These are phyloP conservation scores for Harpalus rufipes DNA, from an alignment of 2,888 invertebrate genomes.

Conservation along the genomic window DNA sequence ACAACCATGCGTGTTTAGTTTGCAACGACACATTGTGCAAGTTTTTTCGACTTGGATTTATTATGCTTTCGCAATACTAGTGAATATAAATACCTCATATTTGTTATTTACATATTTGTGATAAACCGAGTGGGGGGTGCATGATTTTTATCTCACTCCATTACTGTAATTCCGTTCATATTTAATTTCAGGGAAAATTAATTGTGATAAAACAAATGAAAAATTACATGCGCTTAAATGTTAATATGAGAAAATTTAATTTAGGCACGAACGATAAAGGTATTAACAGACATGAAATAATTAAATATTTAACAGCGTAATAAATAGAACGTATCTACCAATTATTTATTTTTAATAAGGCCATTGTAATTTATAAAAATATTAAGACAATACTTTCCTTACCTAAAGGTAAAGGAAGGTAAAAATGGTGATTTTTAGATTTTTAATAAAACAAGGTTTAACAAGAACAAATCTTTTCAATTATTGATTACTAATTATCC, in stretches of 20 bases:
- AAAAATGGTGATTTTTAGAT: too few species aligned
- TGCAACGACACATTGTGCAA: slow-evolving; percentile 21
- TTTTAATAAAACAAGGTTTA: too few species aligned
- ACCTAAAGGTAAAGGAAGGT: too few species aligned
- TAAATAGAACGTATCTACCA: background rate
- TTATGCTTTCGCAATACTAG: slow-evolving; percentile 21
- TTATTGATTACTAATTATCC: too few species aligned
- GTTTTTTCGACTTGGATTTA: slow-evolving; percentile 36
- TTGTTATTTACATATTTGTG: slow-evolving; percentile 39
- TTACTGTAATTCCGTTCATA: slow-evolving; percentile 33
- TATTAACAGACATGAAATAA: background rate
- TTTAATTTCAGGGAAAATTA: slow-evolving; percentile 33
- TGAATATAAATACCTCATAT: slow-evolving; percentile 26
- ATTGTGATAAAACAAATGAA: slow-evolving; percentile 29
- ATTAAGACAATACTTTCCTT: too few species aligned
- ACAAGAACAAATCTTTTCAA: too few species aligned
- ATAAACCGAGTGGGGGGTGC: background rate
- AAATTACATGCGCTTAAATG: slow-evolving; percentile 24
- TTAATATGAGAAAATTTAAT: slow-evolving; percentile 30
- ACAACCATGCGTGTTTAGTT: slow-evolving; percentile 26
- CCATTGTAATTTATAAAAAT: too few species aligned
- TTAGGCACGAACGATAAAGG: background rate
- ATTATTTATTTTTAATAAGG: too few species aligned
- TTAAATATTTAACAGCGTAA: background rate
- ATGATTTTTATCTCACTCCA: slow-evolving; percentile 18